A percentile compares a stretch with the other conserved stretches of the same genome.
These are phyloP conservation scores for Psittacula cyanocephala DNA, from an alignment of 2,113 vertebrate species.

Conservation along the genomic window DNA sequence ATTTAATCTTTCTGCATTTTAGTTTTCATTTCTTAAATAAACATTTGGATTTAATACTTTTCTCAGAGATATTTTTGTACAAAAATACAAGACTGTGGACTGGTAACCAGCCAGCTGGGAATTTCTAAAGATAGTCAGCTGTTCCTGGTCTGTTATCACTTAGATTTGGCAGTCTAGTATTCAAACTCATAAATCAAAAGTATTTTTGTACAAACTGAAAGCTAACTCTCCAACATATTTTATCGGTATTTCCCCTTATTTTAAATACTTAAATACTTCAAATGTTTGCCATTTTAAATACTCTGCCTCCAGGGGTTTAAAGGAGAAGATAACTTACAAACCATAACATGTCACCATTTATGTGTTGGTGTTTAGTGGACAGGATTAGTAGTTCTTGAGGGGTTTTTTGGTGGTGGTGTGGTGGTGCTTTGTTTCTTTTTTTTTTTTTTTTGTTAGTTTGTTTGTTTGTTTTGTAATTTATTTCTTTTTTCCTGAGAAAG, in stretches of 20 bases:
- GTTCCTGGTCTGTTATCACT: not conserved
- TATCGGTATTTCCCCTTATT: fast-evolving
- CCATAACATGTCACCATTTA: not conserved
- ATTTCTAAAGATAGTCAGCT: not conserved
- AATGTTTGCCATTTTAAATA: not conserved
- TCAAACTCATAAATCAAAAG: not conserved
- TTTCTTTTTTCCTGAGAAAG: not conserved
- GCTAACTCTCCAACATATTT: not conserved
- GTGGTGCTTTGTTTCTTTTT: not conserved
- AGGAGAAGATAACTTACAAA: not conserved
- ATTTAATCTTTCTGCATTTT: not conserved
- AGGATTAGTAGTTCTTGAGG: not conserved
- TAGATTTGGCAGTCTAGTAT: not conserved
- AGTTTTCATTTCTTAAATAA: not conserved
- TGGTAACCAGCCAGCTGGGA: not conserved
- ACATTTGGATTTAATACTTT: not conserved
- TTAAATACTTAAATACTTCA: not conserved
- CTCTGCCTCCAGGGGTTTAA: not conserved
- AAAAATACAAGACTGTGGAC: not conserved
- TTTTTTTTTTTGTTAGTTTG: not conserved
- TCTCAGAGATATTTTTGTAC: not conserved
- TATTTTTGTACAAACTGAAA: not conserved
- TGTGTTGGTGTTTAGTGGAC: not conserved
- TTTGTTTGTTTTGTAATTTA: not conserved
- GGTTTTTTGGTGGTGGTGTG: not conserved